These are phyloP conservation scores for Ptychoptera contaminata DNA, from an alignment of 2,888 invertebrate species.

Conservation along the genomic window DNA sequence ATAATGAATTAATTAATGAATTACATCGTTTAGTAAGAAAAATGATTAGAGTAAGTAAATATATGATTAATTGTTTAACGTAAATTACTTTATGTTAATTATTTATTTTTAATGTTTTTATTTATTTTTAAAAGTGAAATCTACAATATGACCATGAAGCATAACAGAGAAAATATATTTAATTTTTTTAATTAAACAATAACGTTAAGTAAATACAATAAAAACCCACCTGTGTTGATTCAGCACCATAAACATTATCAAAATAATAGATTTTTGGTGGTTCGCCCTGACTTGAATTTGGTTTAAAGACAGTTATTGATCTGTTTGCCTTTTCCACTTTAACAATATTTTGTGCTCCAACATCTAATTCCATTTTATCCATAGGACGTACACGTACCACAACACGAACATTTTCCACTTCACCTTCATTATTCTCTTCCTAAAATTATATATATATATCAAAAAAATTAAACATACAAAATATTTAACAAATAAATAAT, in stretches of 20 bases:
- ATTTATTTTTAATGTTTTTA: too few relatives aligned
- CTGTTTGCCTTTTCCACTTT: conserved; percentile 61
- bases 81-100: too few relatives aligned
- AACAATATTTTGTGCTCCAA: conserved; percentile 55
- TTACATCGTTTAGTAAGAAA: too few relatives aligned
- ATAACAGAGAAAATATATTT: too few relatives aligned
- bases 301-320: conserved; percentile 62
- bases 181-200: background rate
- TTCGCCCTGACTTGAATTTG: conserved; percentile 51
- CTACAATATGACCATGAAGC: too few relatives aligned
- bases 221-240: conserved; percentile 58
- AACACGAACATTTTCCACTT: conserved; percentile 88
- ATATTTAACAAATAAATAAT: background rate
- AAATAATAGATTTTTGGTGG: conserved; percentile 85
- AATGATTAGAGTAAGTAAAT: too few relatives aligned
- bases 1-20: too few relatives aligned
- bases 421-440: conserved; percentile 28
- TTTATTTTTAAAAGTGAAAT: too few relatives aligned
- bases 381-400: conserved; percentile 90
- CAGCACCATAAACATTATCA: conserved; percentile 82
- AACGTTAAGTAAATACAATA: background rate
- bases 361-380: conserved; percentile 66
- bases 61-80: too few relatives aligned
- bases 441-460: too few relatives aligned
- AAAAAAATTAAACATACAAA: background rate